Conservation (phyloP, 2,797 vertebrate genomes). For the Pelodytes ibericus region DNA sequence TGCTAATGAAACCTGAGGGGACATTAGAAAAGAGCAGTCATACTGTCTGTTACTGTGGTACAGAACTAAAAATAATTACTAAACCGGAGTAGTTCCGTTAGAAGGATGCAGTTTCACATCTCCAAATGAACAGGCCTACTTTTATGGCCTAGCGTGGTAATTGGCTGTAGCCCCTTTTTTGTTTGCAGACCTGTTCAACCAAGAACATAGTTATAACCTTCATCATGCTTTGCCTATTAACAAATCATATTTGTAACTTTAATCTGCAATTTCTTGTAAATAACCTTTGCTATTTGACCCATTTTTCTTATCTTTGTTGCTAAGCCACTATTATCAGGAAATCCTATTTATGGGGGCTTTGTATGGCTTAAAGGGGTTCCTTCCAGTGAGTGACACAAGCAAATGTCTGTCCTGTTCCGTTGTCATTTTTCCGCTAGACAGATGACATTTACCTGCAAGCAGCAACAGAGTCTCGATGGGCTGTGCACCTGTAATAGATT, state of each 20-base stretch:
- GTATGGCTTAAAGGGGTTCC: too few relatives aligned
- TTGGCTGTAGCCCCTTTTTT: background rate
- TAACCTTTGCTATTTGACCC: too few relatives aligned
- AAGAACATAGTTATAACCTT: background rate
- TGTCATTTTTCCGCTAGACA: background rate
- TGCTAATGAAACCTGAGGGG: slow-evolving; percentile 48
- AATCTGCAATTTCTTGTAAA: background rate
- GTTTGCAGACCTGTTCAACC: background rate
- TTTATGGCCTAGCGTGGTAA: background rate
- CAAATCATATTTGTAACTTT: background rate
- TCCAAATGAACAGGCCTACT: background rate
- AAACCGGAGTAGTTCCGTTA: background rate
- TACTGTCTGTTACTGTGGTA: background rate
- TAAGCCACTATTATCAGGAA: too few relatives aligned
- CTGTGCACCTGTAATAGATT: background rate
- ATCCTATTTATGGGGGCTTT: too few relatives aligned
- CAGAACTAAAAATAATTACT: slow-evolving; percentile 21
- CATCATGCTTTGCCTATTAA: background rate
- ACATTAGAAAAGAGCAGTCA: slow-evolving; percentile 23
- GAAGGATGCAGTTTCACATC: slow-evolving; percentile 5
- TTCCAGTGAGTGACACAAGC: too few relatives aligned
- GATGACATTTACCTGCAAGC: background rate
- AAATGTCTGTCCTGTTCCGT: background rate
- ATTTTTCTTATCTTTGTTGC: too few relatives aligned
- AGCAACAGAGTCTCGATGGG: background rate